Conservation (phyloP, 2,888 invertebrate genomes). For the Cerastoderma edule region DNA sequence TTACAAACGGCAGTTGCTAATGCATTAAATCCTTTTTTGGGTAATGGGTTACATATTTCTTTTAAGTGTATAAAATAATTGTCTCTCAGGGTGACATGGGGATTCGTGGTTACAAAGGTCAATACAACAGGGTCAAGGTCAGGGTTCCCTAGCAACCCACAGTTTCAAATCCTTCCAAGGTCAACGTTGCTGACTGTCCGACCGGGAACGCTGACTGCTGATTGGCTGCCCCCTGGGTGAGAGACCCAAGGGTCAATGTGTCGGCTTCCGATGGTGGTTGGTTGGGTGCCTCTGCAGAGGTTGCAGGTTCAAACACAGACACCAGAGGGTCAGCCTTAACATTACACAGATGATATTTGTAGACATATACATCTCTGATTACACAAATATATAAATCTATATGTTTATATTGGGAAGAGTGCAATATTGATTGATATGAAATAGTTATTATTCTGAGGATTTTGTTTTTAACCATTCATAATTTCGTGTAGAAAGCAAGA, state of each 20-base stretch:
- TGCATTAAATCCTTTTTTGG: too few species aligned
- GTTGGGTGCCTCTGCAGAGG: slow-evolving; percentile 22
- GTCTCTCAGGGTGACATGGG: background rate
- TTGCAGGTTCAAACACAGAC: slow-evolving; percentile 32
- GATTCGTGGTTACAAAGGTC: background rate
- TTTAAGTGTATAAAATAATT: background rate
- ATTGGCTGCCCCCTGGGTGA: slow-evolving; percentile 14
- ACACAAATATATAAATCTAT: too few species aligned
- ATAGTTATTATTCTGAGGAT: too few species aligned
- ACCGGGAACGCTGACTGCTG: slow-evolving; percentile 16
- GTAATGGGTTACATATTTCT: slow-evolving; percentile 4
- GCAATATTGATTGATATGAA: too few species aligned
- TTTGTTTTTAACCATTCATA: too few species aligned
- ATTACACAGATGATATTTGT: background rate
- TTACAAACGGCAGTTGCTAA: too few species aligned
- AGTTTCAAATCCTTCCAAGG: slow-evolving; percentile 55
- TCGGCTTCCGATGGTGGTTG: slow-evolving; percentile 6
- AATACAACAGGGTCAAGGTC: background rate
- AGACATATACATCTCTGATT: too few species aligned
- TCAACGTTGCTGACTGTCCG: slow-evolving; percentile 31
- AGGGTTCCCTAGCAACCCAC: slow-evolving; percentile 33
- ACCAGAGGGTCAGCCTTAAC: slow-evolving; percentile 44
- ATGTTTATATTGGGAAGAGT: too few species aligned
- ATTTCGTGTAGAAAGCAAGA: too few species aligned
- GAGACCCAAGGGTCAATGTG: slow-evolving; percentile 16